A percentile compares a stretch with the other conserved stretches of the same genome.
These are phyloP conservation scores for Petrophora chlorosata DNA, from an alignment of 2,888 invertebrate species.

Conservation along the genomic window DNA sequence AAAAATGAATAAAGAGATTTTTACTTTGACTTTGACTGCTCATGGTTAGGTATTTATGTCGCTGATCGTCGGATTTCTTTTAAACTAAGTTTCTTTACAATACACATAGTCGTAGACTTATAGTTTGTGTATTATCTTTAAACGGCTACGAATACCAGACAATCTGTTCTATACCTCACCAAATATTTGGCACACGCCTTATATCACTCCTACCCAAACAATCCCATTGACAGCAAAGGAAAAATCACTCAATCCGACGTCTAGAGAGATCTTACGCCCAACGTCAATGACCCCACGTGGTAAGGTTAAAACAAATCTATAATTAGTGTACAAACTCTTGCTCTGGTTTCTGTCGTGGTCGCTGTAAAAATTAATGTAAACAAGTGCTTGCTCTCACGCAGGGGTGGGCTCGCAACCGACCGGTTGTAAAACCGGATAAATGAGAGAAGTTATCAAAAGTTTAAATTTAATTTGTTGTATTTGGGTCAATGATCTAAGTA, in stretches of 20 bases:
- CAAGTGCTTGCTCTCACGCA: constrained; percentile 74
- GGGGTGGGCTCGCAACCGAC: constrained; percentile 65
- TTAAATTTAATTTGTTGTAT: no score
- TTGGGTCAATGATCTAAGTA: no score
- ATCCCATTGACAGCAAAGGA: constrained; percentile 30
- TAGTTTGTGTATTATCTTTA: no score
- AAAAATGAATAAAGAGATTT: no score
- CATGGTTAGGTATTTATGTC: no score
- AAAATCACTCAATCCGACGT: constrained; percentile 34
- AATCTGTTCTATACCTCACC: constrained; percentile 13
- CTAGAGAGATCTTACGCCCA: constrained; percentile 34
- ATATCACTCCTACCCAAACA: constrained; percentile 24
- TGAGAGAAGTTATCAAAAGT: no score
- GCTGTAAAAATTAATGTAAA: constrained; percentile 82
- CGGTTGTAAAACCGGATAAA: constrained; percentile 43
- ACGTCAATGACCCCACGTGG: constrained; percentile 77
- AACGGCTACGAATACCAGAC: constrained; percentile 2
- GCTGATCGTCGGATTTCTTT: no score
- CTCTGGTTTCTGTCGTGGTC: constrained; percentile 81
- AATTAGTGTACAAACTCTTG: constrained; percentile 69
- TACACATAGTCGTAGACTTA: no score
- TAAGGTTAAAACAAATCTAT: constrained; percentile 72
- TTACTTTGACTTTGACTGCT: no score
- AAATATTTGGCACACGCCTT: constrained; percentile 20
- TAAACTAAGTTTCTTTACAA: no score